phyloP scores from a whole-genome alignment of 2,888 invertebrate genomes.

The Megastigmus dorsalis region DNA sequence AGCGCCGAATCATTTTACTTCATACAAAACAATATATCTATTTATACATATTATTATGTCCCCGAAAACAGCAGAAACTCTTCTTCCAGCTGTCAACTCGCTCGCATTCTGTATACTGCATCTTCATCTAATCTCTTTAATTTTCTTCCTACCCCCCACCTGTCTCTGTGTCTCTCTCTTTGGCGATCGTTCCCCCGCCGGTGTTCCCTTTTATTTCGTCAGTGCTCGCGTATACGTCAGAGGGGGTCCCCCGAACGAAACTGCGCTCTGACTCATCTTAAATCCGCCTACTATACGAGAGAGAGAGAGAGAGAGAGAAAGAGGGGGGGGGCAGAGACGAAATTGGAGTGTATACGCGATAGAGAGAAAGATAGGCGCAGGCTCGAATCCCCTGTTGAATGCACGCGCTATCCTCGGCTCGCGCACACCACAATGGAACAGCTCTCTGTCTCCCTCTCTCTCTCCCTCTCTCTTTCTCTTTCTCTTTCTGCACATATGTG shows the following conservation, averaged over 20 bases:
- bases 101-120: not conserved
- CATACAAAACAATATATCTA: too few relatives aligned
- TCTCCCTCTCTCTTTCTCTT: too few relatives aligned
- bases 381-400: constrained; percentile 23
- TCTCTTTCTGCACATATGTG: not conserved
- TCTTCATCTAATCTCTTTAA: not conserved
- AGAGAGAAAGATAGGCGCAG: not conserved
- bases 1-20: too few relatives aligned
- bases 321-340: too few relatives aligned
- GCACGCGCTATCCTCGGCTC: too few relatives aligned
- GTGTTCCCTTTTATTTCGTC: not conserved
- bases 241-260: too few relatives aligned
- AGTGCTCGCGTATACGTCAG: not conserved
- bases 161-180: too few relatives aligned
- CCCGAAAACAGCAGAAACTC: too few relatives aligned
- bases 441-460: too few relatives aligned
- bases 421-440: too few relatives aligned
- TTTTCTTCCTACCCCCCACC: not conserved
- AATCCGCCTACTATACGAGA: constrained; percentile 17
- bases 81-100: too few relatives aligned
- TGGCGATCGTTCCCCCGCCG: not conserved
- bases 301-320: not conserved
- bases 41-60: too few relatives aligned
- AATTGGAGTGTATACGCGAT: constrained; percentile 2
- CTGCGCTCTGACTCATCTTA: constrained; percentile 39